Conservation (phyloP, 2,888 invertebrate species). For the Zhengitettix transpicula region DNA sequence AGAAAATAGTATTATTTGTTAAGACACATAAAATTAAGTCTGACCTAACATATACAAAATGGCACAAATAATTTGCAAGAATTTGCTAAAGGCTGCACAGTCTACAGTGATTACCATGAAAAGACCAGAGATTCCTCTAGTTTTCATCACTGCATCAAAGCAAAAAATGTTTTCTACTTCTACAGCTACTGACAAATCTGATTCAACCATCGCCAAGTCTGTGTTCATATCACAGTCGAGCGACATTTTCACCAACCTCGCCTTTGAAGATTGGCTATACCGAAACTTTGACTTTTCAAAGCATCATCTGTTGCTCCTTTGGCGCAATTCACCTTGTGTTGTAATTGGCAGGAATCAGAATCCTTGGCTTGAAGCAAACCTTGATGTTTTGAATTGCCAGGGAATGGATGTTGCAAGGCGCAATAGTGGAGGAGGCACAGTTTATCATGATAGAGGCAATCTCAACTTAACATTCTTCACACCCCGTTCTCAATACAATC, state of each 20-base stretch:
- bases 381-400: conserved; percentile 43
- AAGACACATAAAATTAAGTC: too few relatives aligned
- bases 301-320: conserved; percentile 74
- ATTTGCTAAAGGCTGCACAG: background rate
- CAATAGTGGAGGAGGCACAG: conserved; percentile 89
- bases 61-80: conserved; percentile 3
- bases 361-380: conserved; percentile 84
- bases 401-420: conserved; percentile 69
- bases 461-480: conserved; percentile 87
- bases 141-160: background rate
- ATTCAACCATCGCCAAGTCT: conserved; percentile 45
- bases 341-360: conserved; percentile 96
- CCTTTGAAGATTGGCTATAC: conserved; percentile 93
- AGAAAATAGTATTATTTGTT: background rate
- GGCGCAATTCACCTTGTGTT: conserved; percentile 87
- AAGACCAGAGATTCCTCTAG: background rate
- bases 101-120: background rate
- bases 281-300: conserved; percentile 66
- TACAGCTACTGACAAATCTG: background rate
- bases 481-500: conserved; percentile 61
- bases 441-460: conserved; percentile 91
- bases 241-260: conserved; percentile 83
- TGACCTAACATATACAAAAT: background rate
- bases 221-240: conserved; percentile 84
- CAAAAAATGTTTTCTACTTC: background rate